Evolutionary conservation across 2,797 vertebrate genomes (phyloP), one percentile per base, ranked within the genome.

Genomic region (Hydrocynus forskahlii): DNA sequence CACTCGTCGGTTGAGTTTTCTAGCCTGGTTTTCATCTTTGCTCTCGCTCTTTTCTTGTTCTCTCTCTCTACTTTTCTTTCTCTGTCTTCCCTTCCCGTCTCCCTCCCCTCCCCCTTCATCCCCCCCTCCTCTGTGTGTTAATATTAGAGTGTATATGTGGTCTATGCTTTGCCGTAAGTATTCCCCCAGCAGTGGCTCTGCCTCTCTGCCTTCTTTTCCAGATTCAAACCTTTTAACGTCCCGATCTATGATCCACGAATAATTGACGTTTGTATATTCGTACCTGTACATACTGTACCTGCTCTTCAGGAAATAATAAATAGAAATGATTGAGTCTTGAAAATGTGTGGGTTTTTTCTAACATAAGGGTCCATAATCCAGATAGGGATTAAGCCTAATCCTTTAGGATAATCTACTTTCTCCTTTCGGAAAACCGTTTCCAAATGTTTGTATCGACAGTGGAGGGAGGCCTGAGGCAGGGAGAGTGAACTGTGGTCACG

Each of bases 121-220:
- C 14, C 40, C 59, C 48, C 35, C 75, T 38, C 25, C 52, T 48
- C 48, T 67, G 38, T 67, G 25, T 79, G 54, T 68, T 62, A 57
- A 7, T 78, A 38, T 80, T 79, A 74, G 45, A 50, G 57, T 81
- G 68, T 85, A 52, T 74, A 50, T 85, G 70, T 80, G 77, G 12
- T 87, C 79, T 80, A 60, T 80, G 79, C 79, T 80, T 57, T 76
- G 84, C 84, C 81, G 86, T 87, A 87, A 87, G 86, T 87, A 87
- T 87, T 75, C 73, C n/a, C 52, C 43, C 38, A 62, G 60, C 40
- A 75, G 43, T 71, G 76, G 64, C 43, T 80, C 17, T 43, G 68
- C 67, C 21, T 78, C 29, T 76, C 73, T 74, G 59, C 62, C 72
- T 86, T 86, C 81, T 83, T 63, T 85, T 84, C 75, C 84, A 87